These are phyloP conservation scores for Hemiscyllium ocellatum DNA, from an alignment of 2,113 vertebrate species.

Conservation along the genomic window DNA sequence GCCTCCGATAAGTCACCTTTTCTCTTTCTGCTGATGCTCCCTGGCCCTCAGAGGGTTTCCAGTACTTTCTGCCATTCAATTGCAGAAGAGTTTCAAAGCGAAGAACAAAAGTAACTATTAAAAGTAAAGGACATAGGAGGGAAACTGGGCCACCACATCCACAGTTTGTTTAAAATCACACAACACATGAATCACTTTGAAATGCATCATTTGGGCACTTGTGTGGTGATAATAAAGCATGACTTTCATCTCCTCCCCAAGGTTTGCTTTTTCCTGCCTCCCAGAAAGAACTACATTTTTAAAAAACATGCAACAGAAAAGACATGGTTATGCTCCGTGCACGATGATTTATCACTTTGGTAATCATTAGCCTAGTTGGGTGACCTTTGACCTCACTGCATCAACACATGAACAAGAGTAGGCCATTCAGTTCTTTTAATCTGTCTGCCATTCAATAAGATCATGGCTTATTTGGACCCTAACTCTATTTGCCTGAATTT, in stretches of 20 bases:
- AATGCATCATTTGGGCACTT: not conserved
- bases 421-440: too few species aligned
- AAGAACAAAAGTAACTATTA: not conserved
- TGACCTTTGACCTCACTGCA: not conserved
- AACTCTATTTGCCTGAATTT: too few species aligned
- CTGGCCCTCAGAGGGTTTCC: not conserved
- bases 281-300: not conserved
- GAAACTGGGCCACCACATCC: not conserved
- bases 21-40: not conserved
- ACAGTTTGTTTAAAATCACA: not conserved
- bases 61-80: not conserved
- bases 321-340: not conserved
- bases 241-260: not conserved
- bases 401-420: too few species aligned
- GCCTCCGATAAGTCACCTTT: not conserved
- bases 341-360: not conserved
- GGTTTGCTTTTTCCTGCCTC: not conserved
- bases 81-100: not conserved
- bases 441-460: too few species aligned
- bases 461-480: too few species aligned
- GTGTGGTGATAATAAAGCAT: not conserved
- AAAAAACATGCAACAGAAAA: not conserved
- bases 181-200: not conserved
- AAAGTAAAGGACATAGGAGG: not conserved
- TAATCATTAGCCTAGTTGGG: not conserved